Conservation (phyloP, 2,113 vertebrate species). For the Nansenia antarctica region DNA sequence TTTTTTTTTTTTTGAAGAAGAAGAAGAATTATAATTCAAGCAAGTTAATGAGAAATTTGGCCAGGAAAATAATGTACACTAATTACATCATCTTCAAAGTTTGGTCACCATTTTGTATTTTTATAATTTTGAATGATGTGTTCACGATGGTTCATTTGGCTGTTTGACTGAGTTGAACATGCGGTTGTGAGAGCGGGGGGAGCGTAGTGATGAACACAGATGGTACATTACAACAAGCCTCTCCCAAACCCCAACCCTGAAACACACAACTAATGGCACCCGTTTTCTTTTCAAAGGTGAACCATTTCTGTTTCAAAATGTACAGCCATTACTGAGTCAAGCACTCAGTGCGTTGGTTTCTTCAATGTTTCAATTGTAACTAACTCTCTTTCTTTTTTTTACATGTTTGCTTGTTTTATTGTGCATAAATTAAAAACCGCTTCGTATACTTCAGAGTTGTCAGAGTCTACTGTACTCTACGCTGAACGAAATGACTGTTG, state of each 20-base stretch:
- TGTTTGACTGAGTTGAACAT: conserved; percentile 41
- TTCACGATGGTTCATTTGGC: conserved; percentile 46
- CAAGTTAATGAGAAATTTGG: background rate
- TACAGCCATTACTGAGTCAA: conserved; percentile 39
- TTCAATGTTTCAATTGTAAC: conserved; percentile 66
- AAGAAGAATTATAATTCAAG: background rate
- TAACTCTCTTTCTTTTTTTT: conserved; percentile 71
- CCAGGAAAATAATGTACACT: background rate
- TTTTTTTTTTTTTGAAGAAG: conserved; percentile 35
- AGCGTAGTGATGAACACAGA: conserved; percentile 43
- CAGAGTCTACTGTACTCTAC: conserved; percentile 33
- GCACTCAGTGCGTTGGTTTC: conserved; percentile 40
- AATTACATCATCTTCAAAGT: background rate
- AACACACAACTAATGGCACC: conserved; percentile 37
- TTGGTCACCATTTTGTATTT: conserved; percentile 24
- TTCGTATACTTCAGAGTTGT: conserved; percentile 67
- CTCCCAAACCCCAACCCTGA: conserved; percentile 44
- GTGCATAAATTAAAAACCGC: conserved; percentile 79
- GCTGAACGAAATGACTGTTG: background rate
- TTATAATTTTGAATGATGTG: conserved; percentile 62
- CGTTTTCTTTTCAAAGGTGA: conserved; percentile 40
- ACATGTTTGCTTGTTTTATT: conserved; percentile 78
- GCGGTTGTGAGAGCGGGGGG: conserved; percentile 50
- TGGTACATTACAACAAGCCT: conserved; percentile 33
- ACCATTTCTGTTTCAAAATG: conserved; percentile 50